Percentiles rank a stretch among this genome's conserved stretches.
These are phyloP conservation scores for Microtus californicus DNA, from an alignment of 2,797 vertebrate species.

Conservation along the genomic window DNA sequence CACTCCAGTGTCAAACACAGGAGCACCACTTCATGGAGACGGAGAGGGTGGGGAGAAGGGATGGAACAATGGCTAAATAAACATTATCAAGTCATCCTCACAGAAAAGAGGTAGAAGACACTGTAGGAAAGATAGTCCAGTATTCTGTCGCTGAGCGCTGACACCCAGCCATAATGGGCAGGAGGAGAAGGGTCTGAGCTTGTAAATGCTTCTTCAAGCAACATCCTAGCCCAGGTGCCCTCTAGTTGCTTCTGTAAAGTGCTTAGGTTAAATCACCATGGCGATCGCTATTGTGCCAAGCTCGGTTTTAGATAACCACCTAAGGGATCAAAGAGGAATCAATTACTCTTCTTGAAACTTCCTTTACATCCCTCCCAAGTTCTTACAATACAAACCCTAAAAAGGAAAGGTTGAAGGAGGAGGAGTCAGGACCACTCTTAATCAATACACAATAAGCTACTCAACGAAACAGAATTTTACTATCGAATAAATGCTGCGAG, in stretches of 20 bases:
- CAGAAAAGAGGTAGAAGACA: not conserved
- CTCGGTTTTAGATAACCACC: not conserved
- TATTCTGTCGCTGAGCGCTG: not conserved
- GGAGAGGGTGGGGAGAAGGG: not conserved
- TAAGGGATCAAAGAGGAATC: not conserved
- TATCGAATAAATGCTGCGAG: not conserved
- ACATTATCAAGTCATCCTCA: not conserved
- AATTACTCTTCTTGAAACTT: not conserved
- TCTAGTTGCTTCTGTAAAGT: constrained; percentile 27
- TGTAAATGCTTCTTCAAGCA: not conserved
- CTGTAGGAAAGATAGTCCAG: not conserved
- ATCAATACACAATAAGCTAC: not conserved
- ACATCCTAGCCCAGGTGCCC: not conserved
- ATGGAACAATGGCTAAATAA: not conserved
- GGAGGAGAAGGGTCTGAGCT: not conserved
- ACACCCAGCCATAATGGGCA: not conserved
- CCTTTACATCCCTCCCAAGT: not conserved
- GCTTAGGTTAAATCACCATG: not conserved
- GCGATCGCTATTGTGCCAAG: not conserved
- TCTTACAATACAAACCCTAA: not conserved
- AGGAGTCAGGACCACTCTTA: not conserved
- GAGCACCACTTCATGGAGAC: not conserved
- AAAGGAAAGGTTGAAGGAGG: not conserved
- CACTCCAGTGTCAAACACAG: not conserved
- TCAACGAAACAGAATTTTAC: not conserved